Evolutionary conservation across 2,113 vertebrate genomes (phyloP), one percentile per base, ranked within the genome.

Genomic region (Enhydra lutris): DNA sequence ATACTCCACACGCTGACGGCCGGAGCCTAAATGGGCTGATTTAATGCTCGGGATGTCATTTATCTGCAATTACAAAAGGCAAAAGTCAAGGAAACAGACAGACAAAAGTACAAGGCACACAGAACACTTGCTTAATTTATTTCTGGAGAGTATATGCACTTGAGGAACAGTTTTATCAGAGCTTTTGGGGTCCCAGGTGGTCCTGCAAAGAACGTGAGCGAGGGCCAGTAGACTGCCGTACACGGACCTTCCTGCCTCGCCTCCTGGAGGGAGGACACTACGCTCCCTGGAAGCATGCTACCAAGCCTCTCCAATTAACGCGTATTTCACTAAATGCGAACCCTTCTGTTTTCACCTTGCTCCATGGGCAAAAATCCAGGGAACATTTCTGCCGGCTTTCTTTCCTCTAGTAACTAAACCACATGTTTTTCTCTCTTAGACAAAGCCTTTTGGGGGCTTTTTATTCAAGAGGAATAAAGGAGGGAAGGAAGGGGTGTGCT

Each of bases 341-440:
- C 14, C n/a, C 80, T 93, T 42, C 29, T 73, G 93, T 52, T 71
- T 65, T 13, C 89, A 20, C n/a, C 61, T 97, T 61, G 73, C 52
- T 78, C 95, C 23, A 74, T 36, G 7, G 65, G 91, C 55, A 97
- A n/a, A 83, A 59, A 42, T 55, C 87, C 92, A 82, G 88, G 85
- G 80, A 39, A 50, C 84, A 34, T 4, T 95, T 94, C 74, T 76
- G n/a, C 87, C 2, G 29, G 13, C 82, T 55, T 61, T 36, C 61
- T 71, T 50, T 69, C 79, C 34, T 73, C 65, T 20, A 31, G 24
- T 17, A 39, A 52, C 23, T 18, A 52, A 93, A 79, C 71, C 81
- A 81, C 50, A 10, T 17, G 47, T 42, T 67, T 73, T 71, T 81
- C 15, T 84, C 76, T 78, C 63, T 67, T 3, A 94, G 73, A 96